A percentile compares a stretch with the other conserved stretches of the same genome.
Evolutionary conservation across 1,140 invertebrate genomes (phyloP).

Genomic region (Pseudomyrmex gracilis): DNA sequence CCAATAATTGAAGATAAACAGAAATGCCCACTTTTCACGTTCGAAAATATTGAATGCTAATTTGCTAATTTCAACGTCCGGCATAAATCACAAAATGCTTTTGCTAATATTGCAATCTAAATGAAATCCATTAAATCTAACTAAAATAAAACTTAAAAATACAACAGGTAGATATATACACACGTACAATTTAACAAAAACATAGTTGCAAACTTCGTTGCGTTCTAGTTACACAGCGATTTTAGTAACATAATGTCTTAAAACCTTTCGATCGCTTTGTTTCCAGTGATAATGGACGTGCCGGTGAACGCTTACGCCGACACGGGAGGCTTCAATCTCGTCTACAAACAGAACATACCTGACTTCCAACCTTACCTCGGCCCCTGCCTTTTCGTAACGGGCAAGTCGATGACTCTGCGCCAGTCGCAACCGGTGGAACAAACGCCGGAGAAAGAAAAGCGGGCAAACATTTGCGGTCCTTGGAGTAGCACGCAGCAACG

Average conservation of each 20-base stretch:
- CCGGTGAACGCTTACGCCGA: slow-evolving; percentile 86
- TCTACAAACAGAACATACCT: slow-evolving; percentile 87
- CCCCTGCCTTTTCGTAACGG: slow-evolving; percentile 86
- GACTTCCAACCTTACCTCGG: slow-evolving; percentile 87
- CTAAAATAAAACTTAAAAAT: neutral
- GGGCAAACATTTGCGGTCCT: slow-evolving; percentile 65
- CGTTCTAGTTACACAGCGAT: slow-evolving; percentile 36
- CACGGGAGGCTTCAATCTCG: slow-evolving; percentile 88
- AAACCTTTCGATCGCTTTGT: slow-evolving; percentile 38
- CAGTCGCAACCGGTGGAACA: slow-evolving; percentile 31
- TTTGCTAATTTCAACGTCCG: neutral
- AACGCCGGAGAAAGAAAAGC: slow-evolving; percentile 57
- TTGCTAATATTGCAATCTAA: neutral
- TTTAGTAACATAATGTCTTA: slow-evolving; percentile 11
- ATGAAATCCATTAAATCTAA: neutral
- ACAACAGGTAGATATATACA: neutral
- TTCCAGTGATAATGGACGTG: slow-evolving; percentile 88
- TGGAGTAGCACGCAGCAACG: slow-evolving; percentile 68
- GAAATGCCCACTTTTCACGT: neutral
- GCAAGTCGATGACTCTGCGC: slow-evolving; percentile 78
- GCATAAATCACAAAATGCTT: slow-evolving; percentile 27
- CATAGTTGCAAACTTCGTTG: slow-evolving; percentile 5
- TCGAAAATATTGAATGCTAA: neutral
- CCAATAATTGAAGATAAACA: slow-evolving; percentile 25
- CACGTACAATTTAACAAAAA: too few species aligned